Conservation (phyloP, 2,888 invertebrate species). For the Hirtodrosophila duncani region DNA sequence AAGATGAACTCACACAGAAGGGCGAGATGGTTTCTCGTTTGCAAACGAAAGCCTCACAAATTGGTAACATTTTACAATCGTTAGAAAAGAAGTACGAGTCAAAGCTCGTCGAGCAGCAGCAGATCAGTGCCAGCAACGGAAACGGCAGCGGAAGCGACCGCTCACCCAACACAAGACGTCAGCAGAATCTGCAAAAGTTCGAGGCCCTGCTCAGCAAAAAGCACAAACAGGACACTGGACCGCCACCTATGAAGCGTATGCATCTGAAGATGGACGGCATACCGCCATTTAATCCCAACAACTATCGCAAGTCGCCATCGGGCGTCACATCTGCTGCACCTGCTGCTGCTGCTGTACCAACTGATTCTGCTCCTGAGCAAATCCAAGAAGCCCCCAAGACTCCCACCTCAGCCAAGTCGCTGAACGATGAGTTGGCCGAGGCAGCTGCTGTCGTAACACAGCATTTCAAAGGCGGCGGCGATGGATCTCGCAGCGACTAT, state of each 20-base stretch:
- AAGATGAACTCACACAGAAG: conserved; percentile 96
- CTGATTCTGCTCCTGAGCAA: neutral
- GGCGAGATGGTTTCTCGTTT: conserved; percentile 96
- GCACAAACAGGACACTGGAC: conserved; percentile 76
- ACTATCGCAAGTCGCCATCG: conserved; percentile 80
- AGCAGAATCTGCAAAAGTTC: conserved; percentile 76
- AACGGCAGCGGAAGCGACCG: conserved; percentile 64
- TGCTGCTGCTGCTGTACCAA: conserved; percentile 15
- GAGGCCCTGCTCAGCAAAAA: conserved; percentile 77
- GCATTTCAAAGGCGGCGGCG: conserved; percentile 49
- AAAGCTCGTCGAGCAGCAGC: conserved; percentile 83
- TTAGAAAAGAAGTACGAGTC: conserved; percentile 84
- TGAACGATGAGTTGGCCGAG: conserved; percentile 65
- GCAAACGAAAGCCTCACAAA: conserved; percentile 96
- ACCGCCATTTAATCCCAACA: conserved; percentile 79
- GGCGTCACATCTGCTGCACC: conserved; percentile 60
- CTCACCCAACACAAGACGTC: conserved; percentile 75
- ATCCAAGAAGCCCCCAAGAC: conserved; percentile 60
- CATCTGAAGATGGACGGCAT: conserved; percentile 78
- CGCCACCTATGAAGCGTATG: conserved; percentile 77
- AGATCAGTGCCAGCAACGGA: conserved; percentile 77
- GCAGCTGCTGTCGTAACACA: conserved; percentile 50
- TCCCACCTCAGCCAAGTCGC: conserved; percentile 77
- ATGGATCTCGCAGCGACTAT: conserved; percentile 64
- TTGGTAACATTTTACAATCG: conserved; percentile 94